A percentile compares a stretch with the other conserved stretches of the same genome.
Conservation (phyloP, 2,113 vertebrate genomes). For the Prunella himalayana region DNA sequence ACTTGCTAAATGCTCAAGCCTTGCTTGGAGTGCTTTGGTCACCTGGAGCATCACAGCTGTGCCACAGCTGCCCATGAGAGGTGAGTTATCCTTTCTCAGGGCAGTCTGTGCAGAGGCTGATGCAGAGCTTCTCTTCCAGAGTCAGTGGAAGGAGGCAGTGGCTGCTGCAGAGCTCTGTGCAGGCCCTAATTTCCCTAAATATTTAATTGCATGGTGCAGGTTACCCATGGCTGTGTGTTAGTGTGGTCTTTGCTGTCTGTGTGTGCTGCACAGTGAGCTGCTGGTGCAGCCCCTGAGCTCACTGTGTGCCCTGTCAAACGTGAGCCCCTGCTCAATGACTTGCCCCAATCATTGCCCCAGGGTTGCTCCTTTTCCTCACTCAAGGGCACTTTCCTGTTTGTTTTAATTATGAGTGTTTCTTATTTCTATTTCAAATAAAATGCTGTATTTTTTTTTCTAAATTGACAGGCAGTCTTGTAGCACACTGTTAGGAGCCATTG, state of each 20-base stretch:
- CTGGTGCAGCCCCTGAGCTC: background rate
- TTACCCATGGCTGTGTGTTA: background rate
- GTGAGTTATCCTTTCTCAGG: background rate
- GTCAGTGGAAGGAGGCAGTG: background rate
- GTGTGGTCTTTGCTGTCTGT: background rate
- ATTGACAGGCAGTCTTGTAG: background rate
- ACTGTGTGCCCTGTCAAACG: background rate
- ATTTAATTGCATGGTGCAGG: background rate
- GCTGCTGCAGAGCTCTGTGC: background rate
- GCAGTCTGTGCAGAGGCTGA: background rate
- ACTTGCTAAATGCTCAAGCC: background rate
- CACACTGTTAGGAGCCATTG: background rate
- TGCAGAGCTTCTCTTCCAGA: background rate
- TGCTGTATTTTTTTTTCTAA: background rate
- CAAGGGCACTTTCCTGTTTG: background rate
- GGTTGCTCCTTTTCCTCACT: conserved; percentile 2
- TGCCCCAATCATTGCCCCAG: background rate
- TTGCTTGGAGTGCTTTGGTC: background rate
- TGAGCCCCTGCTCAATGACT: background rate
- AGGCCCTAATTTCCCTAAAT: background rate
- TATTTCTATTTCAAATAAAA: background rate
- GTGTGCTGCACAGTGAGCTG: background rate
- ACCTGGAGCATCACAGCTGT: background rate
- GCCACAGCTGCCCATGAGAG: background rate
- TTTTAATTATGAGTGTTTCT: background rate